These are phyloP conservation scores for Brachionus asplanchnoidis DNA, from an alignment of 1,140 invertebrate species.

Conservation along the genomic window DNA sequence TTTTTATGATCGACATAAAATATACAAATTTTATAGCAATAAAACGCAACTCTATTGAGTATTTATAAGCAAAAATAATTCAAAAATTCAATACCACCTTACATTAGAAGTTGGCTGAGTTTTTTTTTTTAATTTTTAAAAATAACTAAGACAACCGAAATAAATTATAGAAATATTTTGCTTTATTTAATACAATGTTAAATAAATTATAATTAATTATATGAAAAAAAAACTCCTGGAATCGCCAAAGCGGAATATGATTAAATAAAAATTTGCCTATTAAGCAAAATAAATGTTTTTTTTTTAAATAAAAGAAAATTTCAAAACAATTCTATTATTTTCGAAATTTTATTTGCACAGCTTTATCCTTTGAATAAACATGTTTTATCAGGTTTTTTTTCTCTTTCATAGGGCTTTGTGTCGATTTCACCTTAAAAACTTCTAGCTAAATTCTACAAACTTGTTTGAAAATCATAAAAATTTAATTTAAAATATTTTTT, in stretches of 20 bases:
- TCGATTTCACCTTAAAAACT: neutral
- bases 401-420: neutral
- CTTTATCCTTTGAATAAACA: neutral
- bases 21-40: neutral
- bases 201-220: constrained; percentile 18
- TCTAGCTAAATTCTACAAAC: no score
- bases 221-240: neutral
- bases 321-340: neutral
- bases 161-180: constrained; percentile 17
- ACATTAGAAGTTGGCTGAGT: neutral
- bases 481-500: no score
- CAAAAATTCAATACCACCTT: neutral
- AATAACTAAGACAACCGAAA: constrained; percentile 33
- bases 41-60: constrained; percentile 1
- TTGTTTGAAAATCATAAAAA: no score
- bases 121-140: neutral
- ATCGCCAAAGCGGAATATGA: neutral
- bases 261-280: neutral
- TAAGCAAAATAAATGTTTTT: neutral
- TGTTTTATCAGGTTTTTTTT: neutral
- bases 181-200: neutral
- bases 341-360: neutral
- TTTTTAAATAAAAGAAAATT: neutral
- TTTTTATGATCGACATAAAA: neutral
- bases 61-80: neutral